Evolutionary conservation across 53 echinoderm and acorn worm genomes (phyloP).

Genomic region (Hippasteria phrygiana): DNA sequence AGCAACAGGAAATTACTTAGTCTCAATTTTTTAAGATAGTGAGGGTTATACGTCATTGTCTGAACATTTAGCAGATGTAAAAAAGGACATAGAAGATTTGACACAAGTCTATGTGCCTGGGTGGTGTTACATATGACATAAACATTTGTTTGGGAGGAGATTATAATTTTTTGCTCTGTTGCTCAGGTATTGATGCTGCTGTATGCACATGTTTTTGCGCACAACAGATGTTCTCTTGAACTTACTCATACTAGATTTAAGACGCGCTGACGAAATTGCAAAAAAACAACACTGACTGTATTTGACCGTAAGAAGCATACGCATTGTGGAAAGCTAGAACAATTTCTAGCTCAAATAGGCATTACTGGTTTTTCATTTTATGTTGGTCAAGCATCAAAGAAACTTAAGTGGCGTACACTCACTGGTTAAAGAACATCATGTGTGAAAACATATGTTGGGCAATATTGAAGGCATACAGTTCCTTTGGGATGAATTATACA

Average conservation of each 20-base stretch:
- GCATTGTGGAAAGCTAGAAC: neutral
- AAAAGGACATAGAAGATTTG: neutral
- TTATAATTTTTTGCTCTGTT: slow-evolving; percentile 35
- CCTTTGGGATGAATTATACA: slow-evolving; percentile 5
- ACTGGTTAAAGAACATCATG: neutral
- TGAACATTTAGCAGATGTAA: slow-evolving; percentile 27
- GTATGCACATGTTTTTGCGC: slow-evolving; percentile 45
- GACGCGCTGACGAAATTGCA: slow-evolving; percentile 40
- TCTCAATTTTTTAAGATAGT: too few relatives aligned
- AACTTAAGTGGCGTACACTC: slow-evolving; percentile 10
- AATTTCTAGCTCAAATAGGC: neutral
- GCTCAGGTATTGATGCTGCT: slow-evolving; percentile 34
- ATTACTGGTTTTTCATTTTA: neutral
- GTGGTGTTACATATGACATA: slow-evolving; percentile 8
- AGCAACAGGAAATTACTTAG: too few relatives aligned
- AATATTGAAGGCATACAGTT: neutral
- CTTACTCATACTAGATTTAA: slow-evolving; percentile 25
- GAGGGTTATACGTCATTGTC: too few relatives aligned
- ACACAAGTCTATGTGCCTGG: slow-evolving; percentile 21
- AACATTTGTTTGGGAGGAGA: slow-evolving; percentile 42
- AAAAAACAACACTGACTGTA: neutral
- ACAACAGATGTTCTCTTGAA: slow-evolving; percentile 41
- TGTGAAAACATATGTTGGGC: neutral
- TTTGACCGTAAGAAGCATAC: slow-evolving; percentile 2
- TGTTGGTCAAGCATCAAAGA: neutral